These are phyloP conservation scores for Philhelius pedissequus DNA, from an alignment of 2,888 invertebrate genomes.

Conservation along the genomic window DNA sequence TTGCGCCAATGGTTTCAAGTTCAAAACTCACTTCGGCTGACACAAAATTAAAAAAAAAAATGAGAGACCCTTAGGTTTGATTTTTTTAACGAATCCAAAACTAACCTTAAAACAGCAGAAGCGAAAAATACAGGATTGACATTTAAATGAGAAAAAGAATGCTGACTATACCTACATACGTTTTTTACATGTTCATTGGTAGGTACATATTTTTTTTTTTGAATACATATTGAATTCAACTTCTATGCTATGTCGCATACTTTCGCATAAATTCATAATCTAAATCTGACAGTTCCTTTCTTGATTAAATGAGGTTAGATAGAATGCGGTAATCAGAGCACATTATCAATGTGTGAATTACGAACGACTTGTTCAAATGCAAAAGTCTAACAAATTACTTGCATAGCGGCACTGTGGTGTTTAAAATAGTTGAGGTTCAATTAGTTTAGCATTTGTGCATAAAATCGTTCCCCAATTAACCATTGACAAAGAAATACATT, in stretches of 20 bases:
- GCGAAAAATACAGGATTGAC: background rate
- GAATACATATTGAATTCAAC: background rate
- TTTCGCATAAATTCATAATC: slow-evolving; percentile 15
- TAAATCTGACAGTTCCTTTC: slow-evolving; percentile 44
- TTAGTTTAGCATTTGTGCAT: slow-evolving; percentile 48
- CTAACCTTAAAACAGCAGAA: background rate
- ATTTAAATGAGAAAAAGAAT: background rate
- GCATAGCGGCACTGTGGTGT: background rate
- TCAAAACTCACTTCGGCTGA: too few relatives aligned
- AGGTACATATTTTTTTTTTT: too few relatives aligned
- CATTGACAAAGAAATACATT: background rate
- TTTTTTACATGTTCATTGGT: background rate
- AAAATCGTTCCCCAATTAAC: background rate
- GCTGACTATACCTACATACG: background rate
- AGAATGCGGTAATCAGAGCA: slow-evolving; percentile 26
- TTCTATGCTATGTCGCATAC: background rate
- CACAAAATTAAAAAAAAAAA: too few relatives aligned
- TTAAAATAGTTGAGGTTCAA: slow-evolving; percentile 9
- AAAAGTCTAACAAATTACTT: background rate
- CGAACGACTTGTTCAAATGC: background rate
- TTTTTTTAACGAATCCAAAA: background rate
- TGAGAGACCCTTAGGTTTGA: background rate
- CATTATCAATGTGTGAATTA: slow-evolving; percentile 11
- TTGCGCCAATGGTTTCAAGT: too few relatives aligned
- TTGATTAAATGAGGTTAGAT: slow-evolving; percentile 48